Conservation (phyloP, 2,797 vertebrate genomes). For the Scolopax rusticola region DNA sequence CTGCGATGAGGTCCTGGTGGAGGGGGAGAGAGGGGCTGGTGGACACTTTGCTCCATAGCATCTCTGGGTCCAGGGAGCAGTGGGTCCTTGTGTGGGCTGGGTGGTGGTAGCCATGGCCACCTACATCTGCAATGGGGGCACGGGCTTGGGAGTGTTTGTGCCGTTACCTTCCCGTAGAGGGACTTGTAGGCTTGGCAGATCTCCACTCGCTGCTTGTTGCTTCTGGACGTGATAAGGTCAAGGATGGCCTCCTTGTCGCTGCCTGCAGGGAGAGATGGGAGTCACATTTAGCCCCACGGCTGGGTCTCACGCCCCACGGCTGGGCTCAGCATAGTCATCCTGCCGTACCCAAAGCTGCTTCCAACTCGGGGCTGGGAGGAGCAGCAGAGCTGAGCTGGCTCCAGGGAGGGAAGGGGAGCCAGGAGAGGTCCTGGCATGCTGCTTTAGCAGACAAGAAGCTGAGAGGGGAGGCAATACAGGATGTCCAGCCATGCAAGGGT, state of each 20-base stretch:
- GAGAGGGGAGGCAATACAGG: not conserved
- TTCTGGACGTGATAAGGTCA: constrained; percentile 90
- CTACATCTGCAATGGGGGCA: not conserved
- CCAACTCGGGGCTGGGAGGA: not conserved
- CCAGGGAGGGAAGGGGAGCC: not conserved
- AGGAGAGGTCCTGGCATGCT: not conserved
- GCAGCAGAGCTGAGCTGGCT: not conserved
- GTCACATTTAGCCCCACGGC: not conserved
- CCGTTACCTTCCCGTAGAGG: constrained; percentile 90
- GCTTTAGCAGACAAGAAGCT: not conserved
- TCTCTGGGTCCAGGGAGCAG: accelerated
- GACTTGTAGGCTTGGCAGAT: constrained; percentile 90
- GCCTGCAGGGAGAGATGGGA: constrained; percentile 76
- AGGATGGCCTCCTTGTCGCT: constrained; percentile 96
- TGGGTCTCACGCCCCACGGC: not conserved
- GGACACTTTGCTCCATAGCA: not conserved
- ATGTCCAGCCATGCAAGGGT: not conserved
- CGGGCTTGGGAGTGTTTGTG: accelerated
- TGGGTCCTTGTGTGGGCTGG: not conserved
- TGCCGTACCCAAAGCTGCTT: not conserved
- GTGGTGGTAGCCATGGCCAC: not conserved
- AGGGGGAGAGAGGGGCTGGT: not conserved
- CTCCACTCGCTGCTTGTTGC: constrained; percentile 92
- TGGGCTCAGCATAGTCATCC: not conserved
- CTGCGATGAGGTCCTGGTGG: constrained; percentile 91